A percentile compares a stretch with the other conserved stretches of the same genome.
These are phyloP conservation scores for Isurus oxyrinchus DNA, from an alignment of 2,113 vertebrate species.

Conservation along the genomic window DNA sequence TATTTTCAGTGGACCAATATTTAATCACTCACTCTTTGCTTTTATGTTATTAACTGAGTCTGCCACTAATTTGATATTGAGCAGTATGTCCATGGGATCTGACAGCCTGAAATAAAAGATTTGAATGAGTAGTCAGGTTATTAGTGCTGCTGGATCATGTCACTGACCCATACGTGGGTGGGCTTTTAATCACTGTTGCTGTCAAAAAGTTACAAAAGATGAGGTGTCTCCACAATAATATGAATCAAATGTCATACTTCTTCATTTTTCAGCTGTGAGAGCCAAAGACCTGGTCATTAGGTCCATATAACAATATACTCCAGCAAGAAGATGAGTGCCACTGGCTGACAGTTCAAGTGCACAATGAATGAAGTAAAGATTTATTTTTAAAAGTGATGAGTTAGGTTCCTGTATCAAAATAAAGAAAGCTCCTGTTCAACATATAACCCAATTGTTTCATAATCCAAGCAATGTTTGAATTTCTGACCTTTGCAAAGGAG, in stretches of 20 bases:
- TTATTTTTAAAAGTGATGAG: not conserved
- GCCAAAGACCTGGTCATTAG: not conserved
- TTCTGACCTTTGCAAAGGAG: not conserved
- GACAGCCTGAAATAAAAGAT: not conserved
- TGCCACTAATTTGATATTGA: constrained; percentile 13
- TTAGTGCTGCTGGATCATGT: not conserved
- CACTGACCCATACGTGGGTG: not conserved
- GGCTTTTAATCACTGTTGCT: not conserved
- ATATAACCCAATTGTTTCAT: too few species aligned
- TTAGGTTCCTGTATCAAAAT: not conserved
- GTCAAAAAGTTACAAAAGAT: constrained; percentile 15
- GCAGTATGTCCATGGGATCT: not conserved
- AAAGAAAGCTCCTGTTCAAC: not conserved
- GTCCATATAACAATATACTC: not conserved
- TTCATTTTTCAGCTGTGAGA: not conserved
- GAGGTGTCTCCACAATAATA: not conserved
- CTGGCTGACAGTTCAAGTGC: not conserved
- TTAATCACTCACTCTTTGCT: not conserved
- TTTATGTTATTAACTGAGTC: not conserved
- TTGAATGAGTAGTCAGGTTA: not conserved
- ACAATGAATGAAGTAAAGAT: not conserved
- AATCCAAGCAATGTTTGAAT: not conserved
- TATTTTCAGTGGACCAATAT: not conserved
- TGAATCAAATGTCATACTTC: not conserved
- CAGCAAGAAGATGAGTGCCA: not conserved